Base-by-base conservation (phyloP, 1,140 invertebrate species). In the Hesperophylax magnus region DNA sequence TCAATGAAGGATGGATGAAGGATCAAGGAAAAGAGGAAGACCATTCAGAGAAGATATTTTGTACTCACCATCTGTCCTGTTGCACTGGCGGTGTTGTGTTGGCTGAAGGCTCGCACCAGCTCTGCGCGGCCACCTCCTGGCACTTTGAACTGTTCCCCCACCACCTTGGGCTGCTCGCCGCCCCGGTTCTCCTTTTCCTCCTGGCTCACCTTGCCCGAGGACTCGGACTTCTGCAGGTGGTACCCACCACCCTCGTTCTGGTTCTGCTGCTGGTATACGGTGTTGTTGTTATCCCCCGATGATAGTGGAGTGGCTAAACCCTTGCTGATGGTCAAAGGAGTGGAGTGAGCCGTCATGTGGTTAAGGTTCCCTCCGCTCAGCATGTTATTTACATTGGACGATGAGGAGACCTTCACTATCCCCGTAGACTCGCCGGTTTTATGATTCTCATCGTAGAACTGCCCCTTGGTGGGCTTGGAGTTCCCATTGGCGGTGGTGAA, bases 271-370 rank as follows among this genome's bases (percentile, higher is more conserved):
- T 78, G 74, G 77, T 65, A 77, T 47, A 65, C 24, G 24, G 58
- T 87, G 88, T 88, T 89, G 87, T 87, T 85, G 76, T 85, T 82
- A 86, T 91, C 91, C 58, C 86, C 89, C 87, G 91, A 91, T 87
- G 88, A 91, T 63, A 93, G 85, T 67, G 92, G 91, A 14, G 91
- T 92, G 17, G 92, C 92, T 67, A 93, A 88, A 85, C 92, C 92
- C 86, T 94, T 94, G 85, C 93, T 94, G n/a, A 93, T 91, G 61
- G 91, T 93, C 24, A 94, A 84, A 5, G 93, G 93, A 53, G 92
- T 93, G 84, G 93, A 94, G 87, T 93, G 93, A 53, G 93, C 93
- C 3, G 93, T 93, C 88, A 93, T 92, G 86, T 87, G 89, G 84
- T 90, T 91, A 60, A 89, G 85, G 79, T 85, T 86, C 18, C 77